Conservation (phyloP, 2,888 invertebrate species). For the Taenaris catops region DNA sequence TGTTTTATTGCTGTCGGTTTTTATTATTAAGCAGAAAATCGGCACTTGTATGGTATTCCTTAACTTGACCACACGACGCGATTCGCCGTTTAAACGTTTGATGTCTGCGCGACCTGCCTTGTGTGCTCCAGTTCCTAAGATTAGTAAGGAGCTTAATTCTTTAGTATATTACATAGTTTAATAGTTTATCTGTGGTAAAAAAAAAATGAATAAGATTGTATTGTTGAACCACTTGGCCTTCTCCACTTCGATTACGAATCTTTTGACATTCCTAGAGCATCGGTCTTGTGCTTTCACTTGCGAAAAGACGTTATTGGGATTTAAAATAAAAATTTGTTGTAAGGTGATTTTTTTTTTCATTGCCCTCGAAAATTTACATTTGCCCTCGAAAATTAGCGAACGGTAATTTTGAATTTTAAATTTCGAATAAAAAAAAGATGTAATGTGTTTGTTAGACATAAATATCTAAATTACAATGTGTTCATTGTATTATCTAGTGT, state of each 20-base stretch:
- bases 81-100: not conserved
- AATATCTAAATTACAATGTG: conserved; percentile 50
- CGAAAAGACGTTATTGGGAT: no score
- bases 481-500: conserved; percentile 67
- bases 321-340: no score
- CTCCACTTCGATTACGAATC: conserved; percentile 12
- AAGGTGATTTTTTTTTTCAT: no score
- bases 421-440: conserved; percentile 7
- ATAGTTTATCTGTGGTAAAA: conserved; percentile 12
- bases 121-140: conserved; percentile 23
- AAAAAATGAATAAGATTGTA: conserved; percentile 10
- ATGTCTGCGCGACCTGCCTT: conserved; percentile 11
- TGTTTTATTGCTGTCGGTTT: no score
- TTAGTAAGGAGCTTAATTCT: conserved; percentile 26
- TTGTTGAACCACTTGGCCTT: conserved; percentile 7
- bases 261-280: conserved; percentile 19
- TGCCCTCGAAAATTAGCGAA: no score
- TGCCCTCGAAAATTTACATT: no score
- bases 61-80: conserved; percentile 24
- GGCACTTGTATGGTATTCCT: conserved; percentile 23
- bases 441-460: conserved; percentile 27
- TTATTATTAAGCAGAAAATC: no score
- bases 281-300: no score
- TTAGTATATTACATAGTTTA: conserved; percentile 17
- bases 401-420: no score